A percentile compares a stretch with the other conserved stretches of the same genome.
Conservation (phyloP, 2,113 vertebrate species). For the Phalacrocorax carbo region DNA sequence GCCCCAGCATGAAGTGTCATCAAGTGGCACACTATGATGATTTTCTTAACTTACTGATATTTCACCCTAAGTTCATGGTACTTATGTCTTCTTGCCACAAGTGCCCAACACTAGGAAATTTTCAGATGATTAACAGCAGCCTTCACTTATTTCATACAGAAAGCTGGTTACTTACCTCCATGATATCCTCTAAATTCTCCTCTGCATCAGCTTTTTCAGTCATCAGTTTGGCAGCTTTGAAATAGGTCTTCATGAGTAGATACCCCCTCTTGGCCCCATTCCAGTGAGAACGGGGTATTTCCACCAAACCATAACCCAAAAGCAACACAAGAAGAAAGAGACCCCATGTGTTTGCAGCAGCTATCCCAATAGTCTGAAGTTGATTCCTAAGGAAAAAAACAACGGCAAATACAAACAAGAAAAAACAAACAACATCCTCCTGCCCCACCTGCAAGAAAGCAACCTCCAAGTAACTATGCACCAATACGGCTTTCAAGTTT, state of each 20-base stretch:
- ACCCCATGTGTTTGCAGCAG: slow-evolving; percentile 94
- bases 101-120: neutral
- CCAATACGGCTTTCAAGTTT: neutral
- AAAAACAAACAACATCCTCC: neutral
- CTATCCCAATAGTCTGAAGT: slow-evolving; percentile 90
- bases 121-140: neutral
- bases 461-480: neutral
- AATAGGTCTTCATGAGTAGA: slow-evolving; percentile 88
- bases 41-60: neutral
- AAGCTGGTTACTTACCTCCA: slow-evolving; percentile 79
- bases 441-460: neutral
- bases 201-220: slow-evolving; percentile 89
- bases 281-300: slow-evolving; percentile 93
- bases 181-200: slow-evolving; percentile 89
- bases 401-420: neutral
- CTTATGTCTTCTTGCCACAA: neutral
- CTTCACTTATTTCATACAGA: neutral
- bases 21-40: neutral
- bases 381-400: slow-evolving; percentile 75
- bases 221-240: slow-evolving; percentile 90
- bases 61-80: neutral
- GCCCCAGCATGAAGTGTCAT: neutral
- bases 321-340: slow-evolving; percentile 92
- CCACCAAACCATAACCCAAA: slow-evolving; percentile 91
- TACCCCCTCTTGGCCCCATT: slow-evolving; percentile 84